A percentile compares a stretch with the other conserved stretches of the same genome.
Conservation (phyloP, 1,140 invertebrate genomes). For the Brachionus koreanus region DNA sequence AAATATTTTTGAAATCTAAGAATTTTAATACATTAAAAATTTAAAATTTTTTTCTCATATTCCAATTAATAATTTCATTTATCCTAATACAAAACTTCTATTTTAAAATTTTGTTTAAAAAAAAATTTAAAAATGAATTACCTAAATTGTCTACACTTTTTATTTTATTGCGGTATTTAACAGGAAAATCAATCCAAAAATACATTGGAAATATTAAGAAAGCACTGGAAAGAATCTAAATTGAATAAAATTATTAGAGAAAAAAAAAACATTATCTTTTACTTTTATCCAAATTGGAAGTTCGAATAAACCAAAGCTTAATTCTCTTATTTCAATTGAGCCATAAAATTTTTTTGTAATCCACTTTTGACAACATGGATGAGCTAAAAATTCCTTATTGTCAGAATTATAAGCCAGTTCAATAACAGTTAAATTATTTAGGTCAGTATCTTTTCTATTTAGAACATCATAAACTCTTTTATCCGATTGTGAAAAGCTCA, state of each 20-base stretch:
- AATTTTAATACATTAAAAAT: too few relatives aligned
- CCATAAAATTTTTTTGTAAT: constrained; percentile 56
- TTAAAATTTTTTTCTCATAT: too few relatives aligned
- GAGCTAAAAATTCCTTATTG: constrained; percentile 57
- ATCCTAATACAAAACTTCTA: too few relatives aligned
- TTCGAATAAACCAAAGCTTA: constrained; percentile 51
- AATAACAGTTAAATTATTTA: constrained; percentile 53
- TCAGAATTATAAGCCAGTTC: constrained; percentile 53
- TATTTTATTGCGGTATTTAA: not conserved
- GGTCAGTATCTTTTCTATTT: constrained; percentile 53
- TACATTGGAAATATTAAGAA: constrained; percentile 60
- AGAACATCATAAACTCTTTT: constrained; percentile 55
- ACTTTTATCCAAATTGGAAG: constrained; percentile 57
- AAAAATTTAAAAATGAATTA: not conserved
- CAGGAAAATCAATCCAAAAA: constrained; percentile 56
- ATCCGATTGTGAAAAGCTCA: constrained; percentile 55
- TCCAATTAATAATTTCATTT: too few relatives aligned
- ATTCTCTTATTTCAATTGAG: constrained; percentile 53
- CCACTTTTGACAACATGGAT: constrained; percentile 60
- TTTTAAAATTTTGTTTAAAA: too few relatives aligned
- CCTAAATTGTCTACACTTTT: not conserved
- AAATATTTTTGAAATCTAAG: too few relatives aligned
- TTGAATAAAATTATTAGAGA: not conserved
- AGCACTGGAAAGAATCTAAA: constrained; percentile 50
- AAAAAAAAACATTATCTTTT: not conserved